Percentiles rank a stretch among this genome's conserved stretches.
phyloP scores from a whole-genome alignment of 2,113 vertebrate genomes.

The Aptenodytes forsteri region DNA sequence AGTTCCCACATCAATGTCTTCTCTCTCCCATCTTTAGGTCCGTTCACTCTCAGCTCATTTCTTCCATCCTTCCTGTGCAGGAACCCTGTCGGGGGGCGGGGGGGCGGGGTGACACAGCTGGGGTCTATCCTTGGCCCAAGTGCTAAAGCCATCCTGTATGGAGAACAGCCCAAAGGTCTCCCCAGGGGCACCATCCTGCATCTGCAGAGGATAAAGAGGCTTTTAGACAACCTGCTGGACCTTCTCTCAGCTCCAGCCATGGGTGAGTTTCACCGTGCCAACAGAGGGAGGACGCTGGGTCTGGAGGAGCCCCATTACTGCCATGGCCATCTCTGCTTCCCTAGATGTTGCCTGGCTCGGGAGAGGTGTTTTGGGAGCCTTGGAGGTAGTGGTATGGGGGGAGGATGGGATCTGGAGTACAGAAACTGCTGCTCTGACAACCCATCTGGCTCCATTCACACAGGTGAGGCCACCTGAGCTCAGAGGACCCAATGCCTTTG shows the following conservation, averaged over 20 bases:
- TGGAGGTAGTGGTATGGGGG: not conserved
- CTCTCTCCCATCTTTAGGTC: not conserved
- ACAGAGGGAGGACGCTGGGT: not conserved
- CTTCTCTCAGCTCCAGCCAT: not conserved
- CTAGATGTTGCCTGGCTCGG: not conserved
- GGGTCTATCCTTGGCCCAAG: not conserved
- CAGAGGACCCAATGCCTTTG: not conserved
- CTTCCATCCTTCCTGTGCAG: not conserved
- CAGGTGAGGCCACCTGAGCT: not conserved
- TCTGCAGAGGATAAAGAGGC: not conserved
- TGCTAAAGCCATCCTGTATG: not conserved
- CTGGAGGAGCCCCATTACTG: not conserved
- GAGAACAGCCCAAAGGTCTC: not conserved
- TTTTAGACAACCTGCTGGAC: not conserved
- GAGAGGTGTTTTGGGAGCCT: not conserved
- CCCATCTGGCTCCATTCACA: not conserved
- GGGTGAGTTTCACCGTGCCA: not conserved
- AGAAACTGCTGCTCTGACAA: not conserved
- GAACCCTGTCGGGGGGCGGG: not conserved
- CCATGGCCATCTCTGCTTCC: not conserved
- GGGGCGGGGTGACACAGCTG: not conserved
- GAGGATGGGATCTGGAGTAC: not conserved
- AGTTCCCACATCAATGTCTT: not conserved
- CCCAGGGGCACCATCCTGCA: not conserved
- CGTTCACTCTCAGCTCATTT: not conserved